Conservation (phyloP, 2,113 vertebrate species). For the Meriones unguiculatus region DNA sequence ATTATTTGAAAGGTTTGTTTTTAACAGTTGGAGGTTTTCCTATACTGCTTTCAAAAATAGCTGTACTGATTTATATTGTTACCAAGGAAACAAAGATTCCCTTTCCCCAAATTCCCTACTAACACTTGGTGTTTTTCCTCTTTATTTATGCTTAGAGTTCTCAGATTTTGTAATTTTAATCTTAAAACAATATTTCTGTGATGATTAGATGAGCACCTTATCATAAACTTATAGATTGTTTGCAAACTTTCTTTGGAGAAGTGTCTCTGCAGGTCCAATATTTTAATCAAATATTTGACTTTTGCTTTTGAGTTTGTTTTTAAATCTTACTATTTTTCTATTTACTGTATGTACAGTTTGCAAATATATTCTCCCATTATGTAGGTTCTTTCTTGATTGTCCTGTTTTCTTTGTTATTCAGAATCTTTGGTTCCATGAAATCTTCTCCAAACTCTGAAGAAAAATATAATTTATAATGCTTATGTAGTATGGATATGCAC, state of each 20-base stretch:
- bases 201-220: neutral
- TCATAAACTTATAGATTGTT: neutral
- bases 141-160: neutral
- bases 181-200: neutral
- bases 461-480: neutral
- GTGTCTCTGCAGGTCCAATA: neutral
- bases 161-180: neutral
- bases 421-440: neutral
- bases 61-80: neutral
- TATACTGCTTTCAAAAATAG: neutral
- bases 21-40: neutral
- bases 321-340: neutral
- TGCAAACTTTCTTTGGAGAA: neutral
- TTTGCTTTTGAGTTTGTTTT: neutral
- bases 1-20: neutral
- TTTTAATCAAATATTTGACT: neutral
- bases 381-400: neutral
- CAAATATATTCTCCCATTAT: neutral
- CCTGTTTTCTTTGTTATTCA: neutral
- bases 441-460: neutral
- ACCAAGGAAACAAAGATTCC: neutral
- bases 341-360: neutral
- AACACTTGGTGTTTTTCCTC: neutral
- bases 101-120: neutral
- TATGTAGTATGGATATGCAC: neutral